Percentiles rank a stretch among this genome's conserved stretches.
These are phyloP conservation scores for Physocephala rufipes DNA, from an alignment of 2,888 invertebrate genomes.

Conservation along the genomic window DNA sequence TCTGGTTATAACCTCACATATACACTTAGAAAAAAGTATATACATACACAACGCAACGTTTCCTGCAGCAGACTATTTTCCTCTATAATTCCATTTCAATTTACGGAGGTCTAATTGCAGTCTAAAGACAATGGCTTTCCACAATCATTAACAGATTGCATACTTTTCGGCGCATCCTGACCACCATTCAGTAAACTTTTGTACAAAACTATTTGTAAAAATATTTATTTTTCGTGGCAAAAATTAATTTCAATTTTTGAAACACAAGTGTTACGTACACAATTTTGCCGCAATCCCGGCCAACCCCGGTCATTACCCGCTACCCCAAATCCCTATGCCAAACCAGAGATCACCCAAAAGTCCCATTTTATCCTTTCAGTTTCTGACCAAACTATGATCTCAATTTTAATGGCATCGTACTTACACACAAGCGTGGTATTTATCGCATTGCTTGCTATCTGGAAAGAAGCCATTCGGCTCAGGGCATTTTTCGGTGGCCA, in stretches of 20 bases:
- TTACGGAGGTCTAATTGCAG: not conserved
- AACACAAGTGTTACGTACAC: slow-evolving; percentile 15
- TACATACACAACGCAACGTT: no score
- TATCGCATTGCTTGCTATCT: slow-evolving; percentile 87
- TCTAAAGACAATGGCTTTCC: not conserved
- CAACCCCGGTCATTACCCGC: no score
- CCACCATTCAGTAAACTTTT: not conserved
- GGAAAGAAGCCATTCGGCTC: slow-evolving; percentile 85
- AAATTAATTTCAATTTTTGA: slow-evolving; percentile 28
- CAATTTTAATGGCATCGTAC: slow-evolving; percentile 38
- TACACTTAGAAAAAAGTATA: no score
- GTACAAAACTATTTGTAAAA: slow-evolving; percentile 8
- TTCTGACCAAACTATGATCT: not conserved
- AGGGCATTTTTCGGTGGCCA: slow-evolving; percentile 77
- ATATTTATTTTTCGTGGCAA: slow-evolving; percentile 29
- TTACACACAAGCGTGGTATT: slow-evolving; percentile 82
- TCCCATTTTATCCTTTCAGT: not conserved
- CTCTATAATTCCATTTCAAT: not conserved
- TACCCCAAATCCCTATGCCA: not conserved
- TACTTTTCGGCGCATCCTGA: not conserved
- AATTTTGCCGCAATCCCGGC: no score
- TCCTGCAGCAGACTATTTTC: not conserved
- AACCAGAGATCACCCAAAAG: not conserved
- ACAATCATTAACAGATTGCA: not conserved
- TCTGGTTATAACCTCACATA: no score